Percentiles rank a stretch among this genome's conserved stretches.
Conservation (phyloP, 2,797 vertebrate genomes). For the Enteromius afrohamiltoni region DNA sequence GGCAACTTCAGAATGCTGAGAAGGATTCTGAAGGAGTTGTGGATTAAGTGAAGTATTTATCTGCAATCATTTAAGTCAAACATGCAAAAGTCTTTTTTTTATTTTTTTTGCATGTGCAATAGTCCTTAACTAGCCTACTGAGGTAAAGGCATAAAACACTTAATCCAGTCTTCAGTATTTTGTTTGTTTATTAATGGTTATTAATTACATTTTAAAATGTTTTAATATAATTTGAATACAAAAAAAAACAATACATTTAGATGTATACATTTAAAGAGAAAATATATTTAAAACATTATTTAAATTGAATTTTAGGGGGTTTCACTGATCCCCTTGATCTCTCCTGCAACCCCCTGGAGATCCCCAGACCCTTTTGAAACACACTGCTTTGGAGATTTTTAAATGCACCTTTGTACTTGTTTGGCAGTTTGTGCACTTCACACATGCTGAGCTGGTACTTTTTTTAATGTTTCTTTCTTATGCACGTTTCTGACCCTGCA, state of each 20-base stretch:
- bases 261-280: not conserved
- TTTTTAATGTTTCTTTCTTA: not conserved
- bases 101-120: not conserved
- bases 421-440: not conserved
- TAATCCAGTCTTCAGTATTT: too few species aligned
- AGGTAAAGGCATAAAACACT: not conserved
- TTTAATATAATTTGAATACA: not conserved
- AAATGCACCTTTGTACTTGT: not conserved
- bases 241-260: not conserved
- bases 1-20: not conserved
- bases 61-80: not conserved
- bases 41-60: too few species aligned
- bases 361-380: not conserved
- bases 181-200: not conserved
- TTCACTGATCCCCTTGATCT: not conserved
- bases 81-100: not conserved
- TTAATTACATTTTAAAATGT: not conserved
- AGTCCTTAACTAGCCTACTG: too few species aligned
- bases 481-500: not conserved
- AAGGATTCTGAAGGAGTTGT: not conserved
- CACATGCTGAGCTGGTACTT: constrained; percentile 8
- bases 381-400: not conserved
- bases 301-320: not conserved
- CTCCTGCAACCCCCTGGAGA: not conserved
- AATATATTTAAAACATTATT: not conserved